A percentile compares a stretch with the other conserved stretches of the same genome.
Conservation (phyloP, 2,113 vertebrate species). For the Thryonomys swinderianus region DNA sequence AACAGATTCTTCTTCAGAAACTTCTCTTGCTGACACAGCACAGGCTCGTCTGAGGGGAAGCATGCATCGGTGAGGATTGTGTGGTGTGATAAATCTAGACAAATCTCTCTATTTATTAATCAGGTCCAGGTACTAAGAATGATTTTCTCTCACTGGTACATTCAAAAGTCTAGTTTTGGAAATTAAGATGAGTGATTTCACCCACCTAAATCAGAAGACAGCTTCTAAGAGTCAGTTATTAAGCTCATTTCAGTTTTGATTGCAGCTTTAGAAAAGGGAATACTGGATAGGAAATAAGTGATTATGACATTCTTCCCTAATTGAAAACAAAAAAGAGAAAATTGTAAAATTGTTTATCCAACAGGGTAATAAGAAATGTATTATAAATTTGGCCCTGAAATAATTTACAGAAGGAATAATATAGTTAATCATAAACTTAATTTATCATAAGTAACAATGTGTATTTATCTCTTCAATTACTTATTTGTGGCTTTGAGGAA, state of each 20-base stretch:
- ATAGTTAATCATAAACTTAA: not conserved
- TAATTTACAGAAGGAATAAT: not conserved
- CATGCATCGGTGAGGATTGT: conserved; percentile 47
- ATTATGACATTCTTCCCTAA: not conserved
- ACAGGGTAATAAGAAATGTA: not conserved
- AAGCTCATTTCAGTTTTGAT: not conserved
- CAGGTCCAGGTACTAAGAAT: conserved; percentile 1
- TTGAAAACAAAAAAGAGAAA: conserved; percentile 19
- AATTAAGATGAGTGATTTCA: conserved; percentile 46
- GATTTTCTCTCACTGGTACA: conserved; percentile 50
- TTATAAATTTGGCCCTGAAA: not conserved
- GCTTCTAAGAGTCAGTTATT: not conserved
- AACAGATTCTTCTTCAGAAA: conserved; percentile 49
- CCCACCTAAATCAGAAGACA: conserved; percentile 42
- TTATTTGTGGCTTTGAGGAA: not conserved
- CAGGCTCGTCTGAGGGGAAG: not conserved
- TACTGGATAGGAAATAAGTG: not conserved
- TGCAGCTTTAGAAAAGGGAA: not conserved
- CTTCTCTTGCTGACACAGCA: conserved; percentile 30
- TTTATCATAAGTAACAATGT: not conserved
- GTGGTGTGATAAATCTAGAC: conserved; percentile 49
- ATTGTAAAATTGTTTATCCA: no score
- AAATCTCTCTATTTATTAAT: conserved; percentile 72
- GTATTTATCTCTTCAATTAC: not conserved
- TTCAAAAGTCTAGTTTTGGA: not conserved